Conservation (phyloP, 2,888 invertebrate genomes). For the Drosophila pseudotakahashii region DNA sequence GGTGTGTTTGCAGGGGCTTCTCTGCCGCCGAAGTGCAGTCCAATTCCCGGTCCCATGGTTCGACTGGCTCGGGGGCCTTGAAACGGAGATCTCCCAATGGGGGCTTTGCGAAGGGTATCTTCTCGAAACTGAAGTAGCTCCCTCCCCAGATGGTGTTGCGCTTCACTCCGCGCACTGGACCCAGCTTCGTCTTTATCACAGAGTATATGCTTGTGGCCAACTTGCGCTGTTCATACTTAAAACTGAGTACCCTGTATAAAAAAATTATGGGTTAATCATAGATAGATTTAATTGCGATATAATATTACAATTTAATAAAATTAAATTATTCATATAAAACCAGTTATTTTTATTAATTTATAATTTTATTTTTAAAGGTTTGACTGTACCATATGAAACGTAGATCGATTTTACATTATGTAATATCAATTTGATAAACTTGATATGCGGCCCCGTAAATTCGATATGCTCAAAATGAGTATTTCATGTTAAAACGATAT, state of each 20-base stretch:
- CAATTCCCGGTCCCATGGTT: conserved; percentile 83
- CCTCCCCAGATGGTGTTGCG: conserved; percentile 81
- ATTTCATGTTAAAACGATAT: too few relatives aligned
- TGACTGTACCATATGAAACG: too few relatives aligned
- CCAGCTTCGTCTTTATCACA: conserved; percentile 78
- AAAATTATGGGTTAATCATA: not conserved
- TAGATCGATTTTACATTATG: too few relatives aligned
- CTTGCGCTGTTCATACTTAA: conserved; percentile 79
- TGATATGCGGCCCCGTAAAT: too few relatives aligned
- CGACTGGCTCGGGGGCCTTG: conserved; percentile 83
- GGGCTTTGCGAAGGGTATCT: conserved; percentile 83
- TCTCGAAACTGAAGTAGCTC: conserved; percentile 82
- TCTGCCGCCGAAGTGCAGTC: conserved; percentile 83
- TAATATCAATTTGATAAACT: too few relatives aligned
- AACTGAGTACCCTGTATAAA: conserved; percentile 77
- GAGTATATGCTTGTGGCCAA: conserved; percentile 75
- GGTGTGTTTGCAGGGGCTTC: conserved; percentile 81
- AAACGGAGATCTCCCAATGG: conserved; percentile 81
- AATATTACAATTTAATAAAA: too few relatives aligned
- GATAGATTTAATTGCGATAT: not conserved
- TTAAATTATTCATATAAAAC: too few relatives aligned
- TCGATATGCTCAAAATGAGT: too few relatives aligned
- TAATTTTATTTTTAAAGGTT: too few relatives aligned
- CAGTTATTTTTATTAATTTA: too few relatives aligned
- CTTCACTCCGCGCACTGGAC: conserved; percentile 82